A percentile compares a stretch with the other conserved stretches of the same genome.
phyloP scores from a whole-genome alignment of 2,888 invertebrate species.

The Heliconius ismenius region DNA sequence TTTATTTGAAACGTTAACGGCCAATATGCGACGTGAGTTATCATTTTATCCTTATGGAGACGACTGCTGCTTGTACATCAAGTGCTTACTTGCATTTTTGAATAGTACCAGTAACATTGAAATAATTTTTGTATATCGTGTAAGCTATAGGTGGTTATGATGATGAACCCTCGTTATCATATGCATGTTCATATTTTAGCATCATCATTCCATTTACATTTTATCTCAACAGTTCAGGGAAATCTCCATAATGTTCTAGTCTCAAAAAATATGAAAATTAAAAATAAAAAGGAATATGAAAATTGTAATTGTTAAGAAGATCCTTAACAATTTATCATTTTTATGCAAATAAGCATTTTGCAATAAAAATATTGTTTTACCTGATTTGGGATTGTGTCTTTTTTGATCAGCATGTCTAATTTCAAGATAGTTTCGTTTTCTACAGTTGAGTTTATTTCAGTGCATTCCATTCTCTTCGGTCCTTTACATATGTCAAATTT shows the following conservation, averaged over 20 bases:
- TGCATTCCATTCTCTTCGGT: constrained; percentile 45
- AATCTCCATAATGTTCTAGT: no score
- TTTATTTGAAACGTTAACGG: background rate
- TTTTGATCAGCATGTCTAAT: constrained; percentile 34
- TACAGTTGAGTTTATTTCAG: constrained; percentile 31
- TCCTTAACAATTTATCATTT: no score
- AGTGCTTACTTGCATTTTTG: background rate
- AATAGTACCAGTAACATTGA: background rate
- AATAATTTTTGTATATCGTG: background rate
- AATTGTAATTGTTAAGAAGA: no score
- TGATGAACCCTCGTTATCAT: no score
- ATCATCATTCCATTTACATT: no score
- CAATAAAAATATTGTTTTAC: constrained; percentile 22
- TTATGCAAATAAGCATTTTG: no score
- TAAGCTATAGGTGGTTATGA: background rate
- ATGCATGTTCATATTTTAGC: no score
- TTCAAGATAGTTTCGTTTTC: constrained; percentile 31
- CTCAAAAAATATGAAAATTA: no score
- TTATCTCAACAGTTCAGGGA: no score
- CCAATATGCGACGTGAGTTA: background rate
- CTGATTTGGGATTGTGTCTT: constrained; percentile 38
- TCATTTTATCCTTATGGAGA: no score
- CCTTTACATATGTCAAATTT: constrained; percentile 46
- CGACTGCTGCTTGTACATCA: background rate
- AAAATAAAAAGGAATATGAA: no score